A percentile compares a stretch with the other conserved stretches of the same genome.
phyloP scores from a whole-genome alignment of 2,113 vertebrate genomes.

The Heliornis fulica region DNA sequence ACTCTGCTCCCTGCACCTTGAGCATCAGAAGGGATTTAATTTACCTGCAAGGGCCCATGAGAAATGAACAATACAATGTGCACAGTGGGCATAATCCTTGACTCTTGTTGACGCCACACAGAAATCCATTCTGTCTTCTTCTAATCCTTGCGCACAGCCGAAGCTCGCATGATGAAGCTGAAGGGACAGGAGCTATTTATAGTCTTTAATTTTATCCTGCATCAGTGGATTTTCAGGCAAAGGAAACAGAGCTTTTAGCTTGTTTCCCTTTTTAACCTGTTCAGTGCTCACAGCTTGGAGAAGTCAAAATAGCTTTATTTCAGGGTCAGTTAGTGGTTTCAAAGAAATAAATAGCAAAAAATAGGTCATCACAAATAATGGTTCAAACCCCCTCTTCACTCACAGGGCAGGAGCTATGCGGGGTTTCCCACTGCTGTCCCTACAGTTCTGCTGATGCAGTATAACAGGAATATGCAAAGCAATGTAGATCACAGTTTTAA shows the following conservation, averaged over 20 bases:
- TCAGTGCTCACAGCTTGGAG: constrained; percentile 43
- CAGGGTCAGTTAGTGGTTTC: not conserved
- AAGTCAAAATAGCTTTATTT: constrained; percentile 56
- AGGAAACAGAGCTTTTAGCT: constrained; percentile 58
- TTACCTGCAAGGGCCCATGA: constrained; percentile 43
- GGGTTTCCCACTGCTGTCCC: constrained; percentile 10
- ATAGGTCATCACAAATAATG: not conserved
- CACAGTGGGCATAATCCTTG: constrained; percentile 72
- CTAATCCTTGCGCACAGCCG: constrained; percentile 58
- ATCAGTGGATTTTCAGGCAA: constrained; percentile 71
- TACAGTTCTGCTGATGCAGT: not conserved
- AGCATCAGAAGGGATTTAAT: constrained; percentile 67
- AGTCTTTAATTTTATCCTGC: constrained; percentile 73
- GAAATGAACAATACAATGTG: constrained; percentile 71
- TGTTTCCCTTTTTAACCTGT: constrained; percentile 69
- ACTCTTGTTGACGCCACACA: constrained; percentile 72
- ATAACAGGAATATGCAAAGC: not conserved
- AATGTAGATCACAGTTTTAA: not conserved
- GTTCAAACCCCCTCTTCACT: not conserved
- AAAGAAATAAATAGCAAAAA: constrained; percentile 32
- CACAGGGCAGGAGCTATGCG: not conserved
- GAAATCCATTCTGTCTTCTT: constrained; percentile 73
- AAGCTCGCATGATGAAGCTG: constrained; percentile 66
- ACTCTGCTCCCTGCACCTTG: constrained; percentile 48
- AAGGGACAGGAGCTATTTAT: constrained; percentile 73